These are phyloP conservation scores for Atta cephalotes DNA, from an alignment of 1,140 invertebrate species.

Conservation along the genomic window DNA sequence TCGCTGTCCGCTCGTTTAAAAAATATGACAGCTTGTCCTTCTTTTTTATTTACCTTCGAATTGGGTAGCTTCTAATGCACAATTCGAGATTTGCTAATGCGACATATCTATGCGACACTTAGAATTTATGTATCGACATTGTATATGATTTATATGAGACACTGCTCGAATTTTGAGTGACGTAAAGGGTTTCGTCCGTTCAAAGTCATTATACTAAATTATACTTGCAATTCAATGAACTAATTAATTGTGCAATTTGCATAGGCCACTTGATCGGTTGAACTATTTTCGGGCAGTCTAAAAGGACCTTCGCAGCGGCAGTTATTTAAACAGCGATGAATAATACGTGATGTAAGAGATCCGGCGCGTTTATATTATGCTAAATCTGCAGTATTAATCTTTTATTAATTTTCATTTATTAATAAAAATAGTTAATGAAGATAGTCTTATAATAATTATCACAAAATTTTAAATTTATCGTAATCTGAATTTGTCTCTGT, in stretches of 20 bases:
- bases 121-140: conserved; percentile 26
- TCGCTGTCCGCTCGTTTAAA: background rate
- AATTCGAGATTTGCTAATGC: conserved; percentile 12
- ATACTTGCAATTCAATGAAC: conserved; percentile 44
- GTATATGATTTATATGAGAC: background rate
- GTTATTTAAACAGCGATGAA: conserved; percentile 38
- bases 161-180: background rate
- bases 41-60: background rate
- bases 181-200: background rate
- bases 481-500: background rate
- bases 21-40: background rate
- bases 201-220: conserved; percentile 18
- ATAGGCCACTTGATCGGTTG: conserved; percentile 1
- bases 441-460: background rate
- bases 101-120: background rate
- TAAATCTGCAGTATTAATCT: background rate
- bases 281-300: background rate
- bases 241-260: conserved; percentile 47
- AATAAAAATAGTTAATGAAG: background rate
- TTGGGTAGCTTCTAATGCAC: background rate
- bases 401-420: background rate
- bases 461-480: background rate
- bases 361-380: background rate
- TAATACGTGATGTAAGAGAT: conserved; percentile 10
- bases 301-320: conserved; percentile 12